Base-by-base conservation (phyloP, 2,888 invertebrate species). In the Cyrtodaria siliqua region DNA sequence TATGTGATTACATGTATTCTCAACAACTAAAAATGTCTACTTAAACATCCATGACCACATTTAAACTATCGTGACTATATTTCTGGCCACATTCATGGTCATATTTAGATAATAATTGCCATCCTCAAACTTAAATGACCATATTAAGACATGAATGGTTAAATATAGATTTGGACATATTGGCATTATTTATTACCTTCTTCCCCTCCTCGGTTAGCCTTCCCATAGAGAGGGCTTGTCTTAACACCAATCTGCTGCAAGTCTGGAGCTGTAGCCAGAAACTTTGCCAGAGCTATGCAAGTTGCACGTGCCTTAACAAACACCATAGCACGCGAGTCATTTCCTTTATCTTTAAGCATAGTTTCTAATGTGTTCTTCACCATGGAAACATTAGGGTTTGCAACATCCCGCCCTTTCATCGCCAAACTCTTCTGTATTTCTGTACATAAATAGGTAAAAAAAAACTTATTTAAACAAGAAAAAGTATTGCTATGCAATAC, bases 231-330 rank as follows among this genome's bases (percentile, higher is more conserved):
- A 24, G 60, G 55, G 33, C 49, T 47, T n/a, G 67, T 53, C 14
- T 26, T 50, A 12, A 70, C 38, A 27, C 63, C 68, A 3, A 50
- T 49, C 3, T 16, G n/a, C 16, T 52, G n/a, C 23, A 80, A 60
- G 14, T 68, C 75, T 47, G 49, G 44, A 14, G 67, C 63, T 14
- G 49, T 50, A 14, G 67, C 63, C 14, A 88, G 59, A 75, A 84
- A 88, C 12, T 57, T 49, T 9, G 82, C 71, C 20, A 88, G 60
- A 8, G 86, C 79, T 12, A 61, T 55, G 40, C 86, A 85, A 1
- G 86, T 84, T 12, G 86, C 86, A 33, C 88, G 68, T 8, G 85
- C 84, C 49, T 85, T 78, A 4, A 88, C 87, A 78, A 88, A 88
- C 26, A 87, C 78, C 52, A 88, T 83, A 14, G 82, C 84, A 24